These are phyloP conservation scores for Mustela lutreola DNA, from an alignment of 2,113 vertebrate genomes.

Conservation along the genomic window DNA sequence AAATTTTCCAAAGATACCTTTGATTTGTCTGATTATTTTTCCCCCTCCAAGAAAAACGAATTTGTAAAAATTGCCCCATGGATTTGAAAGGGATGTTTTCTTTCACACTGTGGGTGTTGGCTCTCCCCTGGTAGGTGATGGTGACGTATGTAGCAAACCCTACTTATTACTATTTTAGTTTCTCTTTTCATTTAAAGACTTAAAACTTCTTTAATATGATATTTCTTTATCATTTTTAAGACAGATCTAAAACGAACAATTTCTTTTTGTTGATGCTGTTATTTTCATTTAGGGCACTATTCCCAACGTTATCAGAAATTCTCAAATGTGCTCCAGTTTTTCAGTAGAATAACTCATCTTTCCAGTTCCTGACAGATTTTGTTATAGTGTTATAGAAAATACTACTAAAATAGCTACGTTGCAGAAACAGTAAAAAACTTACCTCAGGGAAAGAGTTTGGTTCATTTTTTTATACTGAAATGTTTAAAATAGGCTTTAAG, in stretches of 20 bases:
- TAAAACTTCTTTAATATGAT: not conserved
- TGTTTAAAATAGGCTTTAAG: not conserved
- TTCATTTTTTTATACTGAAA: not conserved
- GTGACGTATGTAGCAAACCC: not conserved
- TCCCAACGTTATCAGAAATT: not conserved
- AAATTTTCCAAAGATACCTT: constrained; percentile 81
- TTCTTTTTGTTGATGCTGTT: not conserved
- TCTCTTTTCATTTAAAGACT: not conserved
- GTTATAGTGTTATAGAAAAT: not conserved
- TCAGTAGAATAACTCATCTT: not conserved
- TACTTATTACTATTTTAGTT: not conserved
- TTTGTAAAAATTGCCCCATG: constrained; percentile 13
- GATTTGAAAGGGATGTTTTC: not conserved
- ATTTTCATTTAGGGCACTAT: not conserved
- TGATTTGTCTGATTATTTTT: constrained; percentile 68
- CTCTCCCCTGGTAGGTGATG: not conserved
- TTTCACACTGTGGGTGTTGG: not conserved
- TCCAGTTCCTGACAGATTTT: not conserved
- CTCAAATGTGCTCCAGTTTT: not conserved
- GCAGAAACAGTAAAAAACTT: not conserved
- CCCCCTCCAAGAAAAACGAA: not conserved
- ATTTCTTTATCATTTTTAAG: not conserved
- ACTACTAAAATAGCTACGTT: not conserved
- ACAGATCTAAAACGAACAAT: not conserved
- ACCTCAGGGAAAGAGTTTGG: not conserved